phyloP scores from a whole-genome alignment of 1,140 invertebrate species.

The Latrodectus geometricus region DNA sequence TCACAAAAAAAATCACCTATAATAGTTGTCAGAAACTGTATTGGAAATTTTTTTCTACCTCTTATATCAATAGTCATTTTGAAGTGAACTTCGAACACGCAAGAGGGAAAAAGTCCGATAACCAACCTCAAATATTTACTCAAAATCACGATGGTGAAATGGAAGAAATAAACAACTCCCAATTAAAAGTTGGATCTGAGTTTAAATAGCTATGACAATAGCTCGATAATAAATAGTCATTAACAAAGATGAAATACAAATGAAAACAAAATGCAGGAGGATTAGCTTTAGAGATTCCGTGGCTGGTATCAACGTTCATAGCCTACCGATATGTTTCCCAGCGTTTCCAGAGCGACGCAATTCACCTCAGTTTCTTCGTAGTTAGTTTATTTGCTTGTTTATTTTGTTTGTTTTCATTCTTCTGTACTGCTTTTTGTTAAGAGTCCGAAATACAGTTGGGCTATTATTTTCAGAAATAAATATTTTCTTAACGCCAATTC shows the following conservation, averaged over 20 bases:
- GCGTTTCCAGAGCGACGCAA: constrained; percentile 40
- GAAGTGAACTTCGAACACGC: no score
- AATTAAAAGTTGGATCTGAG: neutral
- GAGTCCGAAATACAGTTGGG: neutral
- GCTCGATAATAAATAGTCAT: neutral
- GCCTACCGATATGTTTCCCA: constrained; percentile 46
- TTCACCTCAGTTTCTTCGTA: neutral
- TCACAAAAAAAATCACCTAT: no score
- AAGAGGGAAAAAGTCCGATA: neutral
- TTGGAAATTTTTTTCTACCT: no score
- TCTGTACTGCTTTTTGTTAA: neutral
- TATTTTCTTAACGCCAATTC: neutral
- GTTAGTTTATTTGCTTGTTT: neutral
- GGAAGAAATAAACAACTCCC: neutral
- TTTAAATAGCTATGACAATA: constrained; percentile 28
- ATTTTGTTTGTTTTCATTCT: neutral
- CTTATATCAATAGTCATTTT: no score
- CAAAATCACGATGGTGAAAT: neutral
- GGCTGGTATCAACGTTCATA: constrained; percentile 11
- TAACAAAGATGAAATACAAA: neutral
- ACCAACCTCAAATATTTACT: constrained; percentile 4
- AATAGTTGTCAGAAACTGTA: no score
- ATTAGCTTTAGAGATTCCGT: neutral
- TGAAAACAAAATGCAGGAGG: constrained; percentile 1
- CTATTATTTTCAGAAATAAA: neutral